phyloP scores from a whole-genome alignment of 2,888 invertebrate species.

The Theristus sp. region DNA sequence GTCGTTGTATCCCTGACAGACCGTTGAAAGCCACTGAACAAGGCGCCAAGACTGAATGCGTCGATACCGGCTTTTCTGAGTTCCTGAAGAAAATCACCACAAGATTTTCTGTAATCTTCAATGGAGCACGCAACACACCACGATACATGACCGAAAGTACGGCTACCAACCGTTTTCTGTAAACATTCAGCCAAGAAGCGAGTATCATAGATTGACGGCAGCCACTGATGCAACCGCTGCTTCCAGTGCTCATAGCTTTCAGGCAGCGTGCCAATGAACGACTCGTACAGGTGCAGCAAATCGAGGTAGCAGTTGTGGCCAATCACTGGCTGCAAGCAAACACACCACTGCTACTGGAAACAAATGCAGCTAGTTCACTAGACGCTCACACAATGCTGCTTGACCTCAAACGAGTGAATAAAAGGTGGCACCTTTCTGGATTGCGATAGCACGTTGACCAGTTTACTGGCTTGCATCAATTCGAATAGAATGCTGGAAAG shows the following conservation, averaged over 20 bases:
- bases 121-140: too few species aligned
- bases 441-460: background rate
- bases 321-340: constrained; percentile 1
- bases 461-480: background rate
- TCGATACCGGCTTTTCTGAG: too few species aligned
- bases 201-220: background rate
- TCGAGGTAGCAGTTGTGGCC: constrained; percentile 2
- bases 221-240: background rate
- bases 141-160: too few species aligned
- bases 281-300: background rate
- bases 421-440: background rate
- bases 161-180: background rate
- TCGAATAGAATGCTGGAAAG: background rate
- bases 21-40: too few species aligned
- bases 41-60: too few species aligned
- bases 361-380: too few species aligned
- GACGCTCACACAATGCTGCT: too few species aligned
- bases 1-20: too few species aligned
- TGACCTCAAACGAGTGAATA: too few species aligned
- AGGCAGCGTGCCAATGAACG: background rate
- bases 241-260: background rate
- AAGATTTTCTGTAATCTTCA: too few species aligned
- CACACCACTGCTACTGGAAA: too few species aligned
- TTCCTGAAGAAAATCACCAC: too few species aligned
- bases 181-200: background rate